phyloP scores from a whole-genome alignment of 2,113 vertebrate species.

The Pithys albifrons region DNA sequence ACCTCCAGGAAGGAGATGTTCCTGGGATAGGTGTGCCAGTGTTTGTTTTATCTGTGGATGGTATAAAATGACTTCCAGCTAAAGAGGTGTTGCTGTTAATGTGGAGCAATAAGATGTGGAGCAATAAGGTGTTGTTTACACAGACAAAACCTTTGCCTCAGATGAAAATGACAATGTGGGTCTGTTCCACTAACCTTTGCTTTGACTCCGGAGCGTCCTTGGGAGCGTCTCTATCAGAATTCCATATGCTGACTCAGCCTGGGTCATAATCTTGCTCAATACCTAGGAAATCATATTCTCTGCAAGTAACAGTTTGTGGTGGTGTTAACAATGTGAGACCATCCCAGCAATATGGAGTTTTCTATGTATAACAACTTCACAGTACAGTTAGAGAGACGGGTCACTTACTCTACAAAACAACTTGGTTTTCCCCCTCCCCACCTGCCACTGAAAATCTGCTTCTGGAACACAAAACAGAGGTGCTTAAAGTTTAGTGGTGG shows the following conservation, averaged over 20 bases:
- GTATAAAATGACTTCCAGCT: neutral
- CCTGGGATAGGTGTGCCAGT: neutral
- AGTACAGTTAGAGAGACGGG: neutral
- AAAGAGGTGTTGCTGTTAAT: neutral
- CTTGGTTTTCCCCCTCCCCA: neutral
- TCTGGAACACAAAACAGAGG: neutral
- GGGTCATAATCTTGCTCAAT: neutral
- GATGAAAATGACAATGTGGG: neutral
- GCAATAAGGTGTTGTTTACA: constrained; percentile 13
- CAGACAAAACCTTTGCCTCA: constrained; percentile 33
- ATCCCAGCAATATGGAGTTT: neutral
- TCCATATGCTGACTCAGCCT: neutral
- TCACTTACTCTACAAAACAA: neutral
- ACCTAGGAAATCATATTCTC: neutral
- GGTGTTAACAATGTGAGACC: neutral
- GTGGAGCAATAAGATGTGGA: neutral
- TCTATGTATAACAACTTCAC: neutral
- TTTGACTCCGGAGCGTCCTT: constrained; percentile 51
- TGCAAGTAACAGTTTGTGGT: neutral
- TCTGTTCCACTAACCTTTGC: constrained; percentile 57
- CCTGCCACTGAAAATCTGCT: neutral
- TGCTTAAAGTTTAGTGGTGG: neutral
- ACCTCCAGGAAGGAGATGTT: constrained; percentile 24
- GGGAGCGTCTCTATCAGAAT: constrained; percentile 10
- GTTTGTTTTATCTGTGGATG: neutral